Percentiles rank a stretch among this genome's conserved stretches.
Conservation (phyloP, 2,113 vertebrate genomes). For the Sturnira hondurensis region DNA sequence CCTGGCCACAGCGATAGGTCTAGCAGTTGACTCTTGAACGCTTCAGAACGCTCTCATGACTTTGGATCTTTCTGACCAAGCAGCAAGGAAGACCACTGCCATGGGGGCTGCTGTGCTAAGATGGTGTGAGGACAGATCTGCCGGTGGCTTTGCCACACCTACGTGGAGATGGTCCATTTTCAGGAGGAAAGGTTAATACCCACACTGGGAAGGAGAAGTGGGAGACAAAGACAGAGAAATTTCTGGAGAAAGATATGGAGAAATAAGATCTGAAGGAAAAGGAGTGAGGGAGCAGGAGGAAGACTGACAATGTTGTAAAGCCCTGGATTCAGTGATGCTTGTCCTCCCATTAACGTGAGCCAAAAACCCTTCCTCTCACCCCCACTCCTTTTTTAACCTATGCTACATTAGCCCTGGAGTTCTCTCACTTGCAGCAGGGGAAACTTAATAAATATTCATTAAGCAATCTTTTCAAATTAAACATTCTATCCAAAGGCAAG, state of each 20-base stretch:
- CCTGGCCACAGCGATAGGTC: no score
- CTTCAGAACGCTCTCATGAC: neutral
- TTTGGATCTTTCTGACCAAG: neutral
- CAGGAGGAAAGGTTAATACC: neutral
- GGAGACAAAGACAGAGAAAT: neutral
- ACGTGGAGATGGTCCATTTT: neutral
- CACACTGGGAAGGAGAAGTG: neutral
- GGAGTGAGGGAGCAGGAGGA: neutral
- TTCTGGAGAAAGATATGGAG: neutral
- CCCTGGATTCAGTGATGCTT: neutral
- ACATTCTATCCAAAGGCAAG: neutral
- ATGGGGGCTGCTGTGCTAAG: neutral
- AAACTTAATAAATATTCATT: neutral
- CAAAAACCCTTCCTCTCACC: neutral
- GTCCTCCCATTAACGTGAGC: neutral
- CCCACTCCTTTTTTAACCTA: neutral
- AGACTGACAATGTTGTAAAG: neutral
- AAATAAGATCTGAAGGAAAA: neutral
- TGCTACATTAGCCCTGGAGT: neutral
- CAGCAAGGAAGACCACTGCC: neutral
- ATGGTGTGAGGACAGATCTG: rapidly evolving
- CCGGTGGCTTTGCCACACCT: neutral
- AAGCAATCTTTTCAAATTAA: neutral
- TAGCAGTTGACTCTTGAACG: neutral
- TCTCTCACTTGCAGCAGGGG: neutral